These are phyloP conservation scores for Galbula dea DNA, from an alignment of 2,113 vertebrate species.

Conservation along the genomic window DNA sequence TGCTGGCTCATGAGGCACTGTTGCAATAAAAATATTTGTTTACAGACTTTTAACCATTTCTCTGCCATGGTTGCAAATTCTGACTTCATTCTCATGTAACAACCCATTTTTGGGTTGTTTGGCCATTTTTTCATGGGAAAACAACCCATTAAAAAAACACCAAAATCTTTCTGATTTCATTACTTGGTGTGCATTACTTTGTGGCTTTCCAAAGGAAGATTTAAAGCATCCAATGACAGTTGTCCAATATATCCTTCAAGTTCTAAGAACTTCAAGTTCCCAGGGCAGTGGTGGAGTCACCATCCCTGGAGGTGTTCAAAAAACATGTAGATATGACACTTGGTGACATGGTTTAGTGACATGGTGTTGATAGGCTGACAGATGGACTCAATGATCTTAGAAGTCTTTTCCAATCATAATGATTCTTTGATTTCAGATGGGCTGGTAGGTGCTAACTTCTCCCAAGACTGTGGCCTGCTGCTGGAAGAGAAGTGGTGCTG, in stretches of 20 bases:
- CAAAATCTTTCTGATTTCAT: background rate
- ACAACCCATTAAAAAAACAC: background rate
- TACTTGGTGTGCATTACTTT: background rate
- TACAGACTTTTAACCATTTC: slow-evolving; percentile 22
- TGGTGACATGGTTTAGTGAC: too few relatives aligned
- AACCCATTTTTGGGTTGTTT: too few relatives aligned
- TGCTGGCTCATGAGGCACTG: background rate
- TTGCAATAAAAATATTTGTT: slow-evolving; percentile 54
- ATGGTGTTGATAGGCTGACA: too few relatives aligned
- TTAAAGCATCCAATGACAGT: background rate
- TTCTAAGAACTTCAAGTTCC: background rate
- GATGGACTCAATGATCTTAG: too few relatives aligned
- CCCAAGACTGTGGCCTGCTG: background rate
- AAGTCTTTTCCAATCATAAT: too few relatives aligned
- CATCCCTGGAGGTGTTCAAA: too few relatives aligned
- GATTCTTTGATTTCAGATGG: too few relatives aligned
- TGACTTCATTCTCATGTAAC: background rate
- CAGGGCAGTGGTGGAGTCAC: too few relatives aligned
- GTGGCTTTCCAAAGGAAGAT: background rate
- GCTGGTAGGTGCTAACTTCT: too few relatives aligned
- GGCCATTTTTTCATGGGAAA: background rate
- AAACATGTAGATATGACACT: too few relatives aligned
- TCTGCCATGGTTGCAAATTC: background rate
- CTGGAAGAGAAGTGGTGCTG: background rate
- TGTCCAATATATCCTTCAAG: background rate